Percentiles rank a stretch among this genome's conserved stretches.
Conservation (phyloP, 2,888 invertebrate genomes). For the Eupithecia pulchellata region DNA sequence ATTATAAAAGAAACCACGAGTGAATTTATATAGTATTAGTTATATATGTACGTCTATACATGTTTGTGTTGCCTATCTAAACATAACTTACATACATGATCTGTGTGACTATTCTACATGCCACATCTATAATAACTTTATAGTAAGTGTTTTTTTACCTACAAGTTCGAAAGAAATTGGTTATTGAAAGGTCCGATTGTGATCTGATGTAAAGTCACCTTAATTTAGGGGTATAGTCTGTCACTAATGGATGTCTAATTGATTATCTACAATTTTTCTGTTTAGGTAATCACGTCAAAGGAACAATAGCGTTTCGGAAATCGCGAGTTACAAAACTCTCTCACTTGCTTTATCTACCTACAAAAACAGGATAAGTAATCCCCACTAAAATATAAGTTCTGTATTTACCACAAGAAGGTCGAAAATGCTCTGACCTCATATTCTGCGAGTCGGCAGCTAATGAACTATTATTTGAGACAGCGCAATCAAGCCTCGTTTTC, state of each 20-base stretch:
- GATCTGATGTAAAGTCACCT: background rate
- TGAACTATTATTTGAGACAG: constrained; percentile 39
- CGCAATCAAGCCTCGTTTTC: constrained; percentile 37
- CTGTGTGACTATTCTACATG: too few relatives aligned
- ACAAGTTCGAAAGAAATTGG: background rate
- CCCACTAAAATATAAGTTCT: background rate
- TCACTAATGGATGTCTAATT: background rate
- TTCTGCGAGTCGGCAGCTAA: constrained; percentile 31
- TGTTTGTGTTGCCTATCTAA: too few relatives aligned
- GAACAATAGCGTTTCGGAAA: background rate
- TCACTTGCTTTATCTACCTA: background rate
- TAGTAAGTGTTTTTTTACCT: background rate
- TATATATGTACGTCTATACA: too few relatives aligned
- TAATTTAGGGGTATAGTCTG: background rate
- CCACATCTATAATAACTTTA: too few relatives aligned
- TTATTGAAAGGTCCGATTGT: background rate
- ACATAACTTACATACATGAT: too few relatives aligned
- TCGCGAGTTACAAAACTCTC: background rate
- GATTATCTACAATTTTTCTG: background rate
- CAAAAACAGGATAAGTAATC: background rate
- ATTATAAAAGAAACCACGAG: too few relatives aligned
- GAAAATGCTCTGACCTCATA: constrained; percentile 30
- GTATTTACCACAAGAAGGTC: background rate
- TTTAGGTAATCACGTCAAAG: background rate
- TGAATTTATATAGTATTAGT: too few relatives aligned